phyloP scores from a whole-genome alignment of 2,797 vertebrate genomes.

The Sebastes jordani region DNA sequence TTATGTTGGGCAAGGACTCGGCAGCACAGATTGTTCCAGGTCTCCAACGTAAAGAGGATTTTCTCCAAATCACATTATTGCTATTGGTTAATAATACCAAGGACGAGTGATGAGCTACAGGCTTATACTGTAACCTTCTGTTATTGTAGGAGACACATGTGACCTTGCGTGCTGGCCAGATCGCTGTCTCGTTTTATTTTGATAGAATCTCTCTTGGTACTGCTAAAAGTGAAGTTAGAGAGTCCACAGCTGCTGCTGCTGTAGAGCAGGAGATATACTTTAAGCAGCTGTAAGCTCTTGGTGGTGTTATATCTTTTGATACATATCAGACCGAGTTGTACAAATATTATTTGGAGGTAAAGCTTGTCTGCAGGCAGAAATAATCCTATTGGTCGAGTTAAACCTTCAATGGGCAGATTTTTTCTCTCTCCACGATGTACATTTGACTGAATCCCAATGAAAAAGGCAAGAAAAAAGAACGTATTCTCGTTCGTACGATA shows the following conservation, averaged over 20 bases:
- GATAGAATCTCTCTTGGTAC: not conserved
- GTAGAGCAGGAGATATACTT: not conserved
- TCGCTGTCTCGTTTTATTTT: constrained; percentile 8
- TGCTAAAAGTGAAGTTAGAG: not conserved
- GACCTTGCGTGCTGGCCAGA: constrained; percentile 24
- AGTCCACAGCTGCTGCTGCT: not conserved
- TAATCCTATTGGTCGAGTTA: constrained; percentile 13
- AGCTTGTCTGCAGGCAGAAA: constrained; percentile 5
- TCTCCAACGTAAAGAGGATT: constrained; percentile 56
- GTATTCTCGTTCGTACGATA: too few species aligned
- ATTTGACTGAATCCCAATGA: not conserved
- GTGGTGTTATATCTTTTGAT: constrained; percentile 1
- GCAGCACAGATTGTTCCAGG: constrained; percentile 46
- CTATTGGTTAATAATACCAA: constrained; percentile 57
- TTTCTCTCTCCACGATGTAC: not conserved
- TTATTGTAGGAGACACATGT: constrained; percentile 1
- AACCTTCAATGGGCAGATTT: not conserved
- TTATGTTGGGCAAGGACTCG: constrained; percentile 54
- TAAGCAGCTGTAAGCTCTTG: not conserved
- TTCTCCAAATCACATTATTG: constrained; percentile 65
- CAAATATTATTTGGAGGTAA: constrained; percentile 9
- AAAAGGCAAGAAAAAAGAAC: not conserved
- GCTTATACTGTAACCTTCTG: constrained; percentile 32
- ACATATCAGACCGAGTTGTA: not conserved
- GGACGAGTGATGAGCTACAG: constrained; percentile 16